These are phyloP conservation scores for Eptesicus fuscus DNA, from an alignment of 2,113 vertebrate genomes.

Conservation along the genomic window DNA sequence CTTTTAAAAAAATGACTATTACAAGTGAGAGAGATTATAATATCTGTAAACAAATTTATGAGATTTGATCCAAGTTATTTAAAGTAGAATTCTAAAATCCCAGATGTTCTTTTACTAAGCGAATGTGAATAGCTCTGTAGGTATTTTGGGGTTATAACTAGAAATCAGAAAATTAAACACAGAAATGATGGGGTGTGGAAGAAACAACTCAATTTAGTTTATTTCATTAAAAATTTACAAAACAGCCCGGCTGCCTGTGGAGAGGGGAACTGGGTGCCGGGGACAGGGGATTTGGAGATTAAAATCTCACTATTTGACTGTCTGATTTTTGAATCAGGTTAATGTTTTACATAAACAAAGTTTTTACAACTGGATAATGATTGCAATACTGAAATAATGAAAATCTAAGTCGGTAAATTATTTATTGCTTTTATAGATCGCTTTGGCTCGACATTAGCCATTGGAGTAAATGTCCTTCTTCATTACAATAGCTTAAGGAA, in stretches of 20 bases:
- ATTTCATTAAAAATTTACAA: background rate
- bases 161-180: background rate
- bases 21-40: background rate
- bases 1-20: background rate
- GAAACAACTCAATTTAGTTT: background rate
- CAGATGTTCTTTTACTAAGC: background rate
- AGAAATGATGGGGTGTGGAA: background rate
- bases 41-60: background rate
- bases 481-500: background rate
- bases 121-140: background rate
- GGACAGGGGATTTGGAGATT: background rate
- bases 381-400: background rate
- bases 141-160: background rate
- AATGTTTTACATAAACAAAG: background rate
- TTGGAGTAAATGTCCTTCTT: background rate
- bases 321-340: background rate
- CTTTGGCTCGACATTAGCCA: background rate
- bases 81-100: constrained; percentile 22
- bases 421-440: background rate
- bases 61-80: background rate
- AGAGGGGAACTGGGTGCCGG: background rate
- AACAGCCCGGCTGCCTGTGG: background rate
- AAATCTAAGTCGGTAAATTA: background rate
- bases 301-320: background rate
- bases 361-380: background rate